phyloP scores from a whole-genome alignment of 2,888 invertebrate genomes.

The Cryptophagus acutangulus region DNA sequence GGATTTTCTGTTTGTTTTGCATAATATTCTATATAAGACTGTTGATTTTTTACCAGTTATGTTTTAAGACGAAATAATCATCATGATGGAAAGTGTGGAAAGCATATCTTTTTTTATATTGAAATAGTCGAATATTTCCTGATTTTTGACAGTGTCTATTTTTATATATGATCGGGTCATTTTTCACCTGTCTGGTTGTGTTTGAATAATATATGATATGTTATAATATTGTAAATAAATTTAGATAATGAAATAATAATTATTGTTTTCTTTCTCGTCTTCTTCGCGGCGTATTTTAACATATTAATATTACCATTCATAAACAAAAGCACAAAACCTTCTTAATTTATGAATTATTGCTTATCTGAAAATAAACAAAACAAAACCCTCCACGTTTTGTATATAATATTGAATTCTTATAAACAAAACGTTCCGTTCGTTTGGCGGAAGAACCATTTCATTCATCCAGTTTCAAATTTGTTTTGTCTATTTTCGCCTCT shows the following conservation, averaged over 20 bases:
- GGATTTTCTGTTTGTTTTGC: constrained; percentile 24
- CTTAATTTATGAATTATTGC: too few relatives aligned
- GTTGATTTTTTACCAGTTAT: constrained; percentile 21
- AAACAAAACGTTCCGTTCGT: too few relatives aligned
- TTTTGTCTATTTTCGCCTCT: too few relatives aligned
- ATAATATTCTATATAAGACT: constrained; percentile 26
- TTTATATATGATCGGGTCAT: constrained; percentile 40
- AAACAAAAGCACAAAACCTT: too few relatives aligned
- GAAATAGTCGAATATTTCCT: too few relatives aligned
- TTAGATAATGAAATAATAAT: constrained; percentile 27
- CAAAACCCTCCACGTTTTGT: too few relatives aligned
- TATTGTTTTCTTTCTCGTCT: constrained; percentile 14
- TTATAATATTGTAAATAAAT: constrained; percentile 44
- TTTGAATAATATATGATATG: constrained; percentile 42
- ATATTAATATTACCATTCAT: too few relatives aligned
- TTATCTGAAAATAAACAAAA: too few relatives aligned
- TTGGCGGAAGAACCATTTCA: too few relatives aligned
- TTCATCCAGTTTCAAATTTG: too few relatives aligned
- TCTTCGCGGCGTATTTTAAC: too few relatives aligned
- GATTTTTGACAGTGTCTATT: constrained; percentile 38
- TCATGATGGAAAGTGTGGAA: constrained; percentile 32
- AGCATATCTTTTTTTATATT: constrained; percentile 39
- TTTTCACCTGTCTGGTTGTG: constrained; percentile 37
- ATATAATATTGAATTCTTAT: too few relatives aligned
- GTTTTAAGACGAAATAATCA: constrained; percentile 29